Evolutionary conservation across 2,888 invertebrate genomes (phyloP), one percentile per base, ranked within the genome.

Genomic region (Aporophyla lueneburgensis): DNA sequence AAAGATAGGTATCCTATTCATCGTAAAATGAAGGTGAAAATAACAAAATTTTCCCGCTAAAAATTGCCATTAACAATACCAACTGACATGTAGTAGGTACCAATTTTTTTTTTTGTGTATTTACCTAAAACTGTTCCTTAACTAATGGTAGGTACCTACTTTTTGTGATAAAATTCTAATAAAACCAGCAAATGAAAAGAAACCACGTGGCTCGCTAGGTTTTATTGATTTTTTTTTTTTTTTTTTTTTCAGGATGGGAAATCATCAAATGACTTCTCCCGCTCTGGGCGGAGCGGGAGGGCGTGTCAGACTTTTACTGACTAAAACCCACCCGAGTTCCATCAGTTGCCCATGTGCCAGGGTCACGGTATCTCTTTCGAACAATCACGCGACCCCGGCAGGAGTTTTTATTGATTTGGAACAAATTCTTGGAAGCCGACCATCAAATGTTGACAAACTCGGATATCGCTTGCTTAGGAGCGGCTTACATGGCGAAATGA

Each of bases 181-280:
- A 54, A 58, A 68, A 65, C 16, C 24, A 59, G 21, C 6, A 74
- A 59, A 66, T 24, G 63, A 75, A 59, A 78, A 71, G 10, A 56
- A 68, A 74, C 58, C 70, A 75, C 63, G 71, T 76, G 74, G 71
- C 21, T 12, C n/a, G 19, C 54, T 71, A 68, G 53, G 80, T 76
- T 82, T 77, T 91, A 92, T 91, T 88, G 91, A 91, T 90, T 91
- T 82, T n/a, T n/a, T n/a, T n/a, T n/a, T n/a, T n/a, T n/a, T n/a
- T n/a, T n/a, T n/a, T n/a, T n/a, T n/a, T n/a, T n/a, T n/a, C n/a
- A n/a, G n/a, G n/a, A n/a, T n/a, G n/a, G n/a, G n/a, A n/a, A n/a
- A n/a, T n/a, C n/a, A n/a, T n/a, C n/a, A n/a, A n/a, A n/a, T n/a
- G n/a, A n/a, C n/a, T n/a, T n/a, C n/a, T n/a, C n/a, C n/a, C n/a